These are phyloP conservation scores for Tursiops truncatus DNA, from an alignment of 2,113 vertebrate genomes.

Conservation along the genomic window DNA sequence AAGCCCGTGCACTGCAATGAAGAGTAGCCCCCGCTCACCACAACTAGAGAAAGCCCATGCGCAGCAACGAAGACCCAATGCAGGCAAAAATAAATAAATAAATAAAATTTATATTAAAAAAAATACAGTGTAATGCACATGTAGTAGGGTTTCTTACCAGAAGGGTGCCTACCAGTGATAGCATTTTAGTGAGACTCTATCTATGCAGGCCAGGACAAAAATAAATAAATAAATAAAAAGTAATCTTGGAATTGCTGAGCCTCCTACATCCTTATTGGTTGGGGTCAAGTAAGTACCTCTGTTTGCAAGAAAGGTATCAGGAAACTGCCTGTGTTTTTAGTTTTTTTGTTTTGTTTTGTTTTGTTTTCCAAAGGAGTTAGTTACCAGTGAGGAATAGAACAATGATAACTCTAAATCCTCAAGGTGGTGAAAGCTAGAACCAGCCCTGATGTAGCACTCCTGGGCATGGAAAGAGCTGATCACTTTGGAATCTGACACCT, in stretches of 20 bases:
- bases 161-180: not conserved
- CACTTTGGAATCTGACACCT: not conserved
- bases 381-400: not conserved
- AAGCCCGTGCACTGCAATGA: too few species aligned
- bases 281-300: not conserved
- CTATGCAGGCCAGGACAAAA: not conserved
- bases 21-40: too few species aligned
- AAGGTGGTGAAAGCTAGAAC: not conserved
- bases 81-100: too few species aligned
- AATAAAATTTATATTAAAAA: not conserved
- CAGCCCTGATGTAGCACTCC: not conserved
- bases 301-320: not conserved
- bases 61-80: too few species aligned
- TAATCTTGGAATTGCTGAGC: not conserved
- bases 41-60: too few species aligned
- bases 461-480: not conserved
- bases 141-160: not conserved
- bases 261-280: not conserved
- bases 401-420: not conserved
- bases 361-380: not conserved
- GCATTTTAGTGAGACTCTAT: not conserved
- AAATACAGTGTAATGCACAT: not conserved
- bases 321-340: not conserved
- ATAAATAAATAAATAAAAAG: not conserved
- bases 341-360: not conserved